Base-by-base conservation (phyloP, 2,797 vertebrate genomes). In the Gallinago stenura region DNA sequence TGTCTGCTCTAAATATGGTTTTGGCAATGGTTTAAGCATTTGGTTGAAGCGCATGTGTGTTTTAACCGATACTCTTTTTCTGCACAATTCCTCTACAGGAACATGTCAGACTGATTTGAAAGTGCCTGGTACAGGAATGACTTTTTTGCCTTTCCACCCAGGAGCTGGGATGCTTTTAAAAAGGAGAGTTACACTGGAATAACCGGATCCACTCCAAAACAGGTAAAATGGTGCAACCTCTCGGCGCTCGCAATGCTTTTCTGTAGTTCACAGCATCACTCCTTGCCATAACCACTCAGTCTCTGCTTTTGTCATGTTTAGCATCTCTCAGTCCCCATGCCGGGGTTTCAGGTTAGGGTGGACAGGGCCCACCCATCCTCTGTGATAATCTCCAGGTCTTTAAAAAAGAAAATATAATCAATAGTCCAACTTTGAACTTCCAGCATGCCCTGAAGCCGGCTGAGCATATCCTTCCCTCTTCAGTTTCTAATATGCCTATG, bases 1-100 rank as follows among this genome's bases (percentile, higher is more conserved):
- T 62, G 31, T 79, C 95, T 64, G 56, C 22, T 95, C 94, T 91
- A 90, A 91, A 94, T 88, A 81, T 0, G 12, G 18, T 9, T 64
- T 90, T 97, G 96, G 96, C 94, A 93, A 16, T 10, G n/a, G 37
- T 80, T 77, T 24, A 68, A 57, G 54, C 25, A 0, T 80, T 91
- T 68, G 39, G 68, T 95, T 56, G 70, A 83, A 92, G 39, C 4
- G 7, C 19, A 7, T 75, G 65, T 90, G 78, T 77, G 60, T 91
- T 96, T 91, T 80, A 85, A 78, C 35, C 5, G 16, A 66, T 88
- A 81, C 3, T 13, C 12, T 89, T 85, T 88, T 75, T 57, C 90
- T 30, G 37, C 7, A 1, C 50, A 9, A 26, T 53, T 78, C 57
- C 57, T 54, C 56, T 76, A 64, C 12, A 12, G 64, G 86, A 92